Base-by-base conservation (phyloP, 2,888 invertebrate species). In the Parapristionchus giblindavisi region DNA sequence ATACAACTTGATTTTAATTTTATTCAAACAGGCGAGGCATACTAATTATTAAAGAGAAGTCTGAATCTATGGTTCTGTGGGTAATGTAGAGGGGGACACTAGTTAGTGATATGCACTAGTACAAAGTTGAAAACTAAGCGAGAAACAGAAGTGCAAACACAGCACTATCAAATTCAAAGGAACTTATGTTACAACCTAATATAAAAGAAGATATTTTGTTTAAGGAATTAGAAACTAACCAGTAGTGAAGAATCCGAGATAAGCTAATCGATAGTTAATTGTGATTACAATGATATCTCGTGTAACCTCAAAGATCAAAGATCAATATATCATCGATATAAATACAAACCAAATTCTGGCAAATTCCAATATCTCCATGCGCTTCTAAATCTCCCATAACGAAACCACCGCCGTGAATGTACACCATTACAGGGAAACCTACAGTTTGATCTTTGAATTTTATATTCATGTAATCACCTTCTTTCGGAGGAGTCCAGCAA, bases 381-480 rank as follows among this genome's bases (percentile, higher is more conserved):
- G 80, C 79, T n/a, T 80, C 78, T 0, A 80, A 77, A 4, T 80
- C 80, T 29, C 81, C 83, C n/a, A 79, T 76, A 60, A 78, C 48
- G 63, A 77, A 83, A 17, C 79, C 83, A n/a, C 83, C 83, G n/a
- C 83, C 83, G 52, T 83, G 83, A 21, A 83, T 77, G 73, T 76
- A 83, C 3, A 83, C 83, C 80, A 83, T 80, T 6, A 83, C 83
- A 34, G 68, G 68, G 36, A 68, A 68, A n/a, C 68, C 68, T 68
- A 80, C 77, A n/a, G 32, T 24, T 1, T 27, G 8, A 3, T 24
- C 8, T 34, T 24, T 52, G n/a, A 3, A n/a, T n/a, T n/a, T 52
- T 24, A 52, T 17, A 52, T 52, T 11, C 24, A 21, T 17, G 52
- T 52, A 32, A 6, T 27, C 11, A 65, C 63, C 65, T 1, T 24